phyloP scores from a whole-genome alignment of 2,888 invertebrate genomes.

The Temnothorax rugatulus region DNA sequence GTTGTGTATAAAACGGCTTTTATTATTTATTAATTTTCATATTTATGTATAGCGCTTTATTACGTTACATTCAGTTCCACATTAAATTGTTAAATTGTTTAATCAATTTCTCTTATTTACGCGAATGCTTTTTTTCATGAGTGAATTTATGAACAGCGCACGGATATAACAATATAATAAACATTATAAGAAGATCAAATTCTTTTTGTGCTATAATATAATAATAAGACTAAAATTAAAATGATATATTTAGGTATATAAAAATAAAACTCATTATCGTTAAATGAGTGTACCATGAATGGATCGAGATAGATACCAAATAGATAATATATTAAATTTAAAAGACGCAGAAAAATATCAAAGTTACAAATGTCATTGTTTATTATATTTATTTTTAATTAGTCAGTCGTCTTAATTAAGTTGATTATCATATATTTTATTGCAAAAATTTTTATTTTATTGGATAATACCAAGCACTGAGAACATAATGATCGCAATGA shows the following conservation, averaged over 20 bases:
- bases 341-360: not conserved
- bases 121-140: not conserved
- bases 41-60: not conserved
- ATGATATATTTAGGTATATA: not conserved
- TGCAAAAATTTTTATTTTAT: not conserved
- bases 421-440: not conserved
- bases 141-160: not conserved
- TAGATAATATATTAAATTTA: not conserved
- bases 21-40: not conserved
- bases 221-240: not conserved
- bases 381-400: not conserved
- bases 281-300: not conserved
- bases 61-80: not conserved
- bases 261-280: not conserved
- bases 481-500: not conserved
- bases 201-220: not conserved
- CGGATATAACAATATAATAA: not conserved
- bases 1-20: not conserved
- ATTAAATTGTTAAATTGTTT: not conserved
- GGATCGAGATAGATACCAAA: not conserved
- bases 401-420: not conserved
- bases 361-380: not conserved
- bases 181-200: not conserved
- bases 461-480: not conserved
- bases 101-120: not conserved